These are phyloP conservation scores for Trichogramma pretiosum DNA, from an alignment of 1,140 invertebrate genomes.

Conservation along the genomic window DNA sequence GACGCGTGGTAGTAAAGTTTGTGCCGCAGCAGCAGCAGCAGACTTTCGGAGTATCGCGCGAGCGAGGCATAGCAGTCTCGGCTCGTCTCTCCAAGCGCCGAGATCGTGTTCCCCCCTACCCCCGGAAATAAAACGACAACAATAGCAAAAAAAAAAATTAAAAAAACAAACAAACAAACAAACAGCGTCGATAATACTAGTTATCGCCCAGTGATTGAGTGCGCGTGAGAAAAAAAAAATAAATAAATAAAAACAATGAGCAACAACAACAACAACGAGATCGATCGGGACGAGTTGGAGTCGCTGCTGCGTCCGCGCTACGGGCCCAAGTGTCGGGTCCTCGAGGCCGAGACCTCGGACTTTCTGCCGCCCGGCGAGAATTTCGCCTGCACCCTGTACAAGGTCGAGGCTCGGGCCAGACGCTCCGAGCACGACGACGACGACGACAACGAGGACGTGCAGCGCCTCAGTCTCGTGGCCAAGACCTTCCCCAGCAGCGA, in stretches of 20 bases:
- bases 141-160: too few species aligned
- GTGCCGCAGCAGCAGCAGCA: too few species aligned
- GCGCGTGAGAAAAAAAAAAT: background rate
- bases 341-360: constrained; percentile 17
- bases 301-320: constrained; percentile 26
- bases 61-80: too few species aligned
- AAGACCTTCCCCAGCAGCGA: constrained; percentile 32
- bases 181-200: background rate
- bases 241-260: background rate
- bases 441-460: constrained; percentile 12
- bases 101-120: too few species aligned
- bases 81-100: too few species aligned
- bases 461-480: constrained; percentile 36
- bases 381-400: constrained; percentile 51
- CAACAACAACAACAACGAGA: background rate
- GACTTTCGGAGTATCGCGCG: too few species aligned
- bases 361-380: constrained; percentile 48
- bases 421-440: constrained; percentile 7
- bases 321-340: constrained; percentile 22
- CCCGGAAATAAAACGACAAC: too few species aligned
- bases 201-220: background rate
- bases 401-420: constrained; percentile 32
- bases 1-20: too few species aligned
- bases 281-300: constrained; percentile 26
- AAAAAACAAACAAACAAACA: too few species aligned